These are phyloP conservation scores for Axis porcinus DNA, from an alignment of 2,113 vertebrate genomes.

Conservation along the genomic window DNA sequence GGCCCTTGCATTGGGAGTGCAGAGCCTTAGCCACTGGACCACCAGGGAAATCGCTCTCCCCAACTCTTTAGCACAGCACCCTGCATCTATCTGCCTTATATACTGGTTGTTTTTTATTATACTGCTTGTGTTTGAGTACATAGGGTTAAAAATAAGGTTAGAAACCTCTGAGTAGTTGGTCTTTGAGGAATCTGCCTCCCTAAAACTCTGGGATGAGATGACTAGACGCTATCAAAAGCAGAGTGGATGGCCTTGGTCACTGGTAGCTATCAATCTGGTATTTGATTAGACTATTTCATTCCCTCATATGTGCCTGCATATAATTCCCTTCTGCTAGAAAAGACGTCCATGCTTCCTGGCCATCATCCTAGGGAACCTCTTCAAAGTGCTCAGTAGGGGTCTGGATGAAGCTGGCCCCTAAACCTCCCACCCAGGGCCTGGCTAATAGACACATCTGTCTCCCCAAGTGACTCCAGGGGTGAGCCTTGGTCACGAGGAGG, in stretches of 20 bases:
- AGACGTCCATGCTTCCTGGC: neutral
- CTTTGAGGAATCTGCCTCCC: neutral
- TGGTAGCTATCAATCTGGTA: fast-evolving
- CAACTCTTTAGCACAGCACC: neutral
- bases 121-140: neutral
- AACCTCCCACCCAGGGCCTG: no score
- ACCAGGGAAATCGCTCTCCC: neutral
- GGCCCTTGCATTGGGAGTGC: neutral
- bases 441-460: neutral
- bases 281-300: neutral
- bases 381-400: neutral
- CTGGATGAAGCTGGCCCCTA: fast-evolving
- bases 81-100: neutral
- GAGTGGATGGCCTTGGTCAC: neutral
- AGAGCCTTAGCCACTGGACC: neutral
- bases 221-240: neutral
- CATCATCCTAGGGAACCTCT: neutral
- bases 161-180: neutral
- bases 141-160: neutral
- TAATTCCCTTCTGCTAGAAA: neutral
- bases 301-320: fast-evolving
- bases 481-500: neutral
- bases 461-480: neutral
- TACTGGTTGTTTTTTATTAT: neutral
- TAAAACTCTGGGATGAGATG: neutral